Evolutionary conservation across 2,888 invertebrate species (phyloP).

Genomic region (Parnassius apollo): DNA sequence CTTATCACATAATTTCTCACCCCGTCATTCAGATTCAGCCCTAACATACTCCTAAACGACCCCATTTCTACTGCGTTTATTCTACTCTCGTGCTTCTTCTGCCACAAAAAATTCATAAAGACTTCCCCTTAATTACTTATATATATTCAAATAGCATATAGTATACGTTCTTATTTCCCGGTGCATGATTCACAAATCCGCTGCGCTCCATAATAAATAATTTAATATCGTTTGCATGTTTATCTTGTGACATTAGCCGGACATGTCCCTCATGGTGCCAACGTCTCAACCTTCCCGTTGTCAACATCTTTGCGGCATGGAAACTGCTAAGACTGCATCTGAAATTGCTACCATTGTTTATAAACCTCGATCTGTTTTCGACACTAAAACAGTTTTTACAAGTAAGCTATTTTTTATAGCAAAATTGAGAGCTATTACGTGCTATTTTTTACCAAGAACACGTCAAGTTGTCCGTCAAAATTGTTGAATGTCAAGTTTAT

Average conservation of each 20-base stretch:
- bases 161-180: neutral
- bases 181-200: conserved; percentile 28
- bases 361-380: conserved; percentile 2
- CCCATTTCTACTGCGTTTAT: too few species aligned
- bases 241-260: conserved; percentile 54
- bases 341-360: conserved; percentile 37
- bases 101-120: too few species aligned
- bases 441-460: too few species aligned
- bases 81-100: too few species aligned
- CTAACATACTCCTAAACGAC: too few species aligned
- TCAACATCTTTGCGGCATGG: conserved; percentile 55
- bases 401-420: too few species aligned
- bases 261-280: conserved; percentile 57
- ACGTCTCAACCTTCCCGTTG: conserved; percentile 50
- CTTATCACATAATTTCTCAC: too few species aligned
- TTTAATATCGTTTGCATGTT: conserved; percentile 51
- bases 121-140: too few species aligned
- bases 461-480: too few species aligned
- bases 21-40: too few species aligned
- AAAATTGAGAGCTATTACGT: too few species aligned
- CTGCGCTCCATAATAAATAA: conserved; percentile 46
- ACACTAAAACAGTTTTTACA: neutral
- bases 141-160: neutral
- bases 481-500: too few species aligned
- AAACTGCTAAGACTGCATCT: conserved; percentile 52